A percentile compares a stretch with the other conserved stretches of the same genome.
Evolutionary conservation across 2,888 invertebrate species (phyloP).

Genomic region (Plusia festucae): DNA sequence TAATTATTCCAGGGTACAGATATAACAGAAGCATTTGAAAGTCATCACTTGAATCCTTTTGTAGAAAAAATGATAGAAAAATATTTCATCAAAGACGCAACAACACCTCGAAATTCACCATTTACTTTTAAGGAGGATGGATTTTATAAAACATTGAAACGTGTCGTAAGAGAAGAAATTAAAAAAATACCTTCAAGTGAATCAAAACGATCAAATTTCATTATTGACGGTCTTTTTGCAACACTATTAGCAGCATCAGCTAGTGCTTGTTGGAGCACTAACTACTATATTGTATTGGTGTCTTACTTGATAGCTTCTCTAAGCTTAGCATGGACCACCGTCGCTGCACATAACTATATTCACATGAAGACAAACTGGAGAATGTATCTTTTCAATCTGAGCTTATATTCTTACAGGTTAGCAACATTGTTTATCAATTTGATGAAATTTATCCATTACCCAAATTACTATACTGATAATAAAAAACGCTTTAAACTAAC

Average conservation of each 20-base stretch:
- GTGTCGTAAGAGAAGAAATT: slow-evolving; percentile 86
- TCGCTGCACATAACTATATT: slow-evolving; percentile 94
- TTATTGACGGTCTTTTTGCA: slow-evolving; percentile 78
- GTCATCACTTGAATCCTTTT: slow-evolving; percentile 86
- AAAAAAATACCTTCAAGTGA: slow-evolving; percentile 83
- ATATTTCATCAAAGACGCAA: slow-evolving; percentile 91
- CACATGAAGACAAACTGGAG: slow-evolving; percentile 94
- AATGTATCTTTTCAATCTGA: slow-evolving; percentile 93
- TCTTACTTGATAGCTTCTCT: slow-evolving; percentile 78
- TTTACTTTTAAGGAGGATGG: slow-evolving; percentile 93
- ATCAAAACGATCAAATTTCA: slow-evolving; percentile 63
- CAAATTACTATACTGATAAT: no score
- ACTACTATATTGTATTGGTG: slow-evolving; percentile 68
- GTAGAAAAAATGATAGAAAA: slow-evolving; percentile 90
- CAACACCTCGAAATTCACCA: slow-evolving; percentile 91
- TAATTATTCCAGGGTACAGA: slow-evolving; percentile 87
- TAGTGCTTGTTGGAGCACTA: slow-evolving; percentile 68
- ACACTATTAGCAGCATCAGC: slow-evolving; percentile 75
- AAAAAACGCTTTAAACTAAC: no score
- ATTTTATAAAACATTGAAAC: slow-evolving; percentile 92
- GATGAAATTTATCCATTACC: no score
- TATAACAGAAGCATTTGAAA: slow-evolving; percentile 91
- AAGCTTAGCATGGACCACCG: slow-evolving; percentile 89
- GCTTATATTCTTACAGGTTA: slow-evolving; percentile 91
- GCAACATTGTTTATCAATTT: no score